A percentile compares a stretch with the other conserved stretches of the same genome.
Evolutionary conservation across 2,113 vertebrate genomes (phyloP).

Genomic region (Pitta sordida): DNA sequence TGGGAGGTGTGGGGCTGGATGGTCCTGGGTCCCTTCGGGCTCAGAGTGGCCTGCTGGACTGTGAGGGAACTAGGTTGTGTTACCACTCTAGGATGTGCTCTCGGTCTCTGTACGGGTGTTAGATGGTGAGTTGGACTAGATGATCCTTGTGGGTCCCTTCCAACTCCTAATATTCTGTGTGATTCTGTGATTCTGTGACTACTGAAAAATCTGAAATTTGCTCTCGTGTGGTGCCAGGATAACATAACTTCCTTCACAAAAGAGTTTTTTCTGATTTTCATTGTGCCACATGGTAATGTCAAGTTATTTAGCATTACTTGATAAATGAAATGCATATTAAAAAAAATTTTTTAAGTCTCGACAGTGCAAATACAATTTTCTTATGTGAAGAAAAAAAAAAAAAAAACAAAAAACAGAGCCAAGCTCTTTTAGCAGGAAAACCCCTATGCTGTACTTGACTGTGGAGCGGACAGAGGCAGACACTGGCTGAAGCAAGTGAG

Average conservation of each 20-base stretch:
- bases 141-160: no score
- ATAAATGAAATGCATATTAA: neutral
- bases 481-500: neutral
- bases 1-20: no score
- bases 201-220: no score
- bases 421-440: neutral
- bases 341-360: neutral
- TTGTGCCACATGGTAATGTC: neutral
- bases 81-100: no score
- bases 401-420: neutral
- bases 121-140: no score
- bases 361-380: neutral
- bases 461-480: neutral
- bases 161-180: no score
- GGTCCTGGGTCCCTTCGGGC: no score
- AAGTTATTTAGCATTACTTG: neutral
- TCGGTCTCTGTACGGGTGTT: no score
- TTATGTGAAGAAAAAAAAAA: no score
- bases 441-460: accelerated
- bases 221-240: neutral
- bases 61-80: no score
- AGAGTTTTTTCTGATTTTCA: neutral
- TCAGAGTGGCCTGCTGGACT: no score
- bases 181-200: no score
- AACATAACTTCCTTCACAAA: neutral